These are phyloP conservation scores for Harlomillsia oculata DNA, from an alignment of 1,140 invertebrate genomes.

Conservation along the genomic window DNA sequence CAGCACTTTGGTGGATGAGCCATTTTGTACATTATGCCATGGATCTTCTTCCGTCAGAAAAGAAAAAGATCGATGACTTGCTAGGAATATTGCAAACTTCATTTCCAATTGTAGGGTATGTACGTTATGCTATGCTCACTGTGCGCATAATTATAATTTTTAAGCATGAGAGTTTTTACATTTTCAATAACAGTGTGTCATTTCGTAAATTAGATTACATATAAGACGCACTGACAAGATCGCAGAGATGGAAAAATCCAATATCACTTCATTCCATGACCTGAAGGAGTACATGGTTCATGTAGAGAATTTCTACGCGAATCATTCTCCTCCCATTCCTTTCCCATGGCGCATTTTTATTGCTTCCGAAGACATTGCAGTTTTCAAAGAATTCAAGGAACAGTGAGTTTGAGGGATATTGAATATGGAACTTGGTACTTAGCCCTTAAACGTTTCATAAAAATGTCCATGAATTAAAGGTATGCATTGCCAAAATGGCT, in stretches of 20 bases:
- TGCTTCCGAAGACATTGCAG: conserved; percentile 13
- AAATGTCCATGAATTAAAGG: too few species aligned
- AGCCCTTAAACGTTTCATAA: too few species aligned
- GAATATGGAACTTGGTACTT: too few species aligned
- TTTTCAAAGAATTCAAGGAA: background rate
- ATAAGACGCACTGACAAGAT: conserved; percentile 14
- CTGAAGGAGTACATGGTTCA: conserved; percentile 3
- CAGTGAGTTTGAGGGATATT: too few species aligned
- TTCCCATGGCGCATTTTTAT: conserved; percentile 3
- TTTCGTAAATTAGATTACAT: background rate
- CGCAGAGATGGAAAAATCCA: background rate
- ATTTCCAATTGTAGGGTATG: conserved; percentile 8
- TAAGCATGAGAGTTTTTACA: background rate
- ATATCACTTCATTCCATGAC: background rate
- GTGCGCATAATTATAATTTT: background rate
- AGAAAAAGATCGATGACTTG: background rate
- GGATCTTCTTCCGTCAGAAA: background rate
- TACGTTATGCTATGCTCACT: too few species aligned
- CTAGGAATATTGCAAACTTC: background rate
- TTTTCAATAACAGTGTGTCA: background rate
- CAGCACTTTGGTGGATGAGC: conserved; percentile 12
- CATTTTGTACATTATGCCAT: conserved; percentile 8
- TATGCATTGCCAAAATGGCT: conserved; percentile 5
- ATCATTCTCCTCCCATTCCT: background rate
- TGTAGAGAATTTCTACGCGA: background rate